Percentiles rank a stretch among this genome's conserved stretches.
phyloP scores from a whole-genome alignment of 2,888 invertebrate species.

The Tetheella fluctuosa region DNA sequence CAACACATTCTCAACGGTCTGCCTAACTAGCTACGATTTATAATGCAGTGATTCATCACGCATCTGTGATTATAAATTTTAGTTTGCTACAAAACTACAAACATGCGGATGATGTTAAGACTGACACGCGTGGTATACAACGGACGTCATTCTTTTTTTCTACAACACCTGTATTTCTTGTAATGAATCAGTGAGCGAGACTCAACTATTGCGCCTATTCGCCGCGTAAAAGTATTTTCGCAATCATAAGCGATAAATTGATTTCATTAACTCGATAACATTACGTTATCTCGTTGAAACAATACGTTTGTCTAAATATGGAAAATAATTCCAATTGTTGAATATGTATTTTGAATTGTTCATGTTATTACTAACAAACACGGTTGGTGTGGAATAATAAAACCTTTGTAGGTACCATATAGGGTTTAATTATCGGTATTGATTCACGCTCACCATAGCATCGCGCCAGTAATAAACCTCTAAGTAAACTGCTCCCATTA shows the following conservation, averaged over 20 bases:
- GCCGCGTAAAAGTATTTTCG: slow-evolving; percentile 28
- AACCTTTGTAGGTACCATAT: slow-evolving; percentile 47
- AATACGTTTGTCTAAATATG: slow-evolving; percentile 6
- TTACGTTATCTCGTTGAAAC: slow-evolving; percentile 34
- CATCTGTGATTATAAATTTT: slow-evolving; percentile 41
- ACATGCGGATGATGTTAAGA: slow-evolving; percentile 28
- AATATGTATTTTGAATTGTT: slow-evolving; percentile 24
- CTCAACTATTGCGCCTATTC: slow-evolving; percentile 14
- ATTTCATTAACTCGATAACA: slow-evolving; percentile 30
- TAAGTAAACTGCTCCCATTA: slow-evolving; percentile 49
- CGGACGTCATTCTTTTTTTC: slow-evolving; percentile 37
- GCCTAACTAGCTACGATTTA: slow-evolving; percentile 24
- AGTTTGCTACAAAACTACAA: slow-evolving; percentile 28
- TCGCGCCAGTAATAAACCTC: slow-evolving; percentile 35
- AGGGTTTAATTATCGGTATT: slow-evolving; percentile 58
- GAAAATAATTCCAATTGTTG: slow-evolving; percentile 2
- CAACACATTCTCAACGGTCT: slow-evolving; percentile 16
- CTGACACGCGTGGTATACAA: slow-evolving; percentile 39
- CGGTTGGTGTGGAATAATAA: slow-evolving; percentile 47
- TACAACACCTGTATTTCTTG: slow-evolving; percentile 31
- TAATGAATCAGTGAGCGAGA: slow-evolving; percentile 46
- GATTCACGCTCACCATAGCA: slow-evolving; percentile 44
- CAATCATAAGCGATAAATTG: slow-evolving; percentile 38
- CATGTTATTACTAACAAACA: slow-evolving; percentile 24
- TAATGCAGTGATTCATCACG: slow-evolving; percentile 30